Base-by-base conservation (phyloP, 2,888 invertebrate genomes). In the Scelioninae gen. 1 region DNA sequence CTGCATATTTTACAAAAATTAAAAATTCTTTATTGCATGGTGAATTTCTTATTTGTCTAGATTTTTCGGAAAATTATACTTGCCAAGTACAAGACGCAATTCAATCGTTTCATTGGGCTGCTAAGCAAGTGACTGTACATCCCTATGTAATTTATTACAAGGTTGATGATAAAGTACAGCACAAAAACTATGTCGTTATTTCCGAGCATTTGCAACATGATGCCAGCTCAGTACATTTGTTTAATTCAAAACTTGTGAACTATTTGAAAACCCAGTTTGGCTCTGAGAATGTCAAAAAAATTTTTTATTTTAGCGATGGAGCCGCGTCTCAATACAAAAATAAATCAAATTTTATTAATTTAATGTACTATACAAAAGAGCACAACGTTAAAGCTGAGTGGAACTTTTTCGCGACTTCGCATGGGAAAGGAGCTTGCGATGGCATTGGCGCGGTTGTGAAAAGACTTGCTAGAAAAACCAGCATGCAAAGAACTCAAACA, bases 351-450 rank as follows among this genome's bases (percentile, higher is more conserved):
- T 55, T 55, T 5, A 9, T 55, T 9, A 55, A 55, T 55, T 55
- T 55, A 34, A 8, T 32, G 0, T 13, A 55, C 0, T 32, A 55
- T 34, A 16, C 32, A 13, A 13, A 13, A 15, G 13, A 55, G 5
- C 32, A 32, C 15, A 13, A 10, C 5, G 13, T 55, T 13, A 13
- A 10, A 6, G 32, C 13, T 7, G 55, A 55, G 32, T 55, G 34
- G 32, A n/a, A 55, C 8, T 34, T 55, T 10, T 34, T 55, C 32
- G 55, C 13, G 3, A 55, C 55, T 5, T 13, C 55, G 1, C 55
- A 55, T 15, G 55, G 55, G 2, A 32, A 55, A 55, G 55, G 55
- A 9, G 55, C 55, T 5, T 34, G 55, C 13, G 55, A 55, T 9
- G 55, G 55, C 6, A 5, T 55, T 15, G 55, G 15, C n/a, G 55